Conservation (phyloP, 2,888 invertebrate genomes). For the Phytoseiulus persimilis region DNA sequence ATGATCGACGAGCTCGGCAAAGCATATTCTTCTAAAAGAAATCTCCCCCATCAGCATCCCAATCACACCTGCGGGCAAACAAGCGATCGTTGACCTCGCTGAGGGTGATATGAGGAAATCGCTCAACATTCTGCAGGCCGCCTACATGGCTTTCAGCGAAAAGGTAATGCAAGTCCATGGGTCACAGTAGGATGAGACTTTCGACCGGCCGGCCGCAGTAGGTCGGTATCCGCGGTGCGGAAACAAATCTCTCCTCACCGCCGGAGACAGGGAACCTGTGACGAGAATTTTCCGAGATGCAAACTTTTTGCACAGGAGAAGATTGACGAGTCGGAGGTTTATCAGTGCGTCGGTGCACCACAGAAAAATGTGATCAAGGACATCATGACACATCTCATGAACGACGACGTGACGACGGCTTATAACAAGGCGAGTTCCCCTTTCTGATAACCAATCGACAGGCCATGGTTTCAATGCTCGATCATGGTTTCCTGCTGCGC, state of each 20-base stretch:
- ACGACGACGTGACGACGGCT: conserved; percentile 64
- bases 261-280: not conserved
- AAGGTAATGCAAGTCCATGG: conserved; percentile 35
- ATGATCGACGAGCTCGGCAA: not conserved
- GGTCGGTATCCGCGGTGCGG: too few relatives aligned
- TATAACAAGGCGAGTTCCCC: conserved; percentile 64
- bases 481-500: conserved; percentile 45
- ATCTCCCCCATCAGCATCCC: too few relatives aligned
- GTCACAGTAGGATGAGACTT: too few relatives aligned
- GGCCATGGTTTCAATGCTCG: too few relatives aligned
- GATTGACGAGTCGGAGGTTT: conserved; percentile 68
- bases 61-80: conserved; percentile 60
- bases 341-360: conserved; percentile 94
- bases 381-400: conserved; percentile 76
- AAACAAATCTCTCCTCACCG: too few relatives aligned
- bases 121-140: conserved; percentile 78
- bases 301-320: not conserved
- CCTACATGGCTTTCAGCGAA: conserved; percentile 15
- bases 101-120: conserved; percentile 97
- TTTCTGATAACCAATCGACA: too few relatives aligned
- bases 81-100: conserved; percentile 76
- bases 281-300: conserved; percentile 28
- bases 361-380: conserved; percentile 74
- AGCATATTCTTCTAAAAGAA: too few relatives aligned
- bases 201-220: too few relatives aligned